Base-by-base conservation (phyloP, 2,888 invertebrate genomes). In the Stenodera caucasica region DNA sequence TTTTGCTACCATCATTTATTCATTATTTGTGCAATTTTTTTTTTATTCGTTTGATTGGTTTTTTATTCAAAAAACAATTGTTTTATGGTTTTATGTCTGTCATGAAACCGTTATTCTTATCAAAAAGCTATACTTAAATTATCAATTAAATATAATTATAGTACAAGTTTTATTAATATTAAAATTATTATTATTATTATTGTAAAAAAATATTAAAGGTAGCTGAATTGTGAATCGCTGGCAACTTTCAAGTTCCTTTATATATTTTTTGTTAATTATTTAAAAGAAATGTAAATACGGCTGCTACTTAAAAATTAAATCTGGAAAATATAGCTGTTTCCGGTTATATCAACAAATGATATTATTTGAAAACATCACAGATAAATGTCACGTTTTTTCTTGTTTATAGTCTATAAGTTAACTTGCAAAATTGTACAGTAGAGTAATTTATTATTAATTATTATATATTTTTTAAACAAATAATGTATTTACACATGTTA, bases 381-480 rank as follows among this genome's bases (percentile, higher is more conserved):
- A 52, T 45, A 14, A 52, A 26, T 54, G 55, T 63, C 59, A 57
- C 59, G 59, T 59, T 61, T 54, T 55, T 60, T 56, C 53, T 14
- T 45, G 21, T 45, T 45, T 18, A 32, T 61, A 61, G 61, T 58
- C 54, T 53, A 50, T 62, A 62, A 58, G 55, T 56, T 53, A 50
- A 55, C 37, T 56, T 54, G 55, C 55, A 58, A 58, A 61, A 62
- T 56, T 63, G 63, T 66, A 64, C 63, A 69, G 66, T 69, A 68
- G 66, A 63, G 57, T 67, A 66, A 69, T 67, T 69, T 69, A 69
- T 69, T 66, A 67, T 68, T 65, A 65, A 65, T 67, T 62, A 57
- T 56, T 53, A 52, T 52, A 61, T 61, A 61, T 57, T 60, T 66
- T 63, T 66, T 64, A 63, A 67, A 65, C 60, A 61, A 59, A 64